A percentile compares a stretch with the other conserved stretches of the same genome.
Evolutionary conservation across 2,113 vertebrate species (phyloP).

Genomic region (Empidonax traillii): DNA sequence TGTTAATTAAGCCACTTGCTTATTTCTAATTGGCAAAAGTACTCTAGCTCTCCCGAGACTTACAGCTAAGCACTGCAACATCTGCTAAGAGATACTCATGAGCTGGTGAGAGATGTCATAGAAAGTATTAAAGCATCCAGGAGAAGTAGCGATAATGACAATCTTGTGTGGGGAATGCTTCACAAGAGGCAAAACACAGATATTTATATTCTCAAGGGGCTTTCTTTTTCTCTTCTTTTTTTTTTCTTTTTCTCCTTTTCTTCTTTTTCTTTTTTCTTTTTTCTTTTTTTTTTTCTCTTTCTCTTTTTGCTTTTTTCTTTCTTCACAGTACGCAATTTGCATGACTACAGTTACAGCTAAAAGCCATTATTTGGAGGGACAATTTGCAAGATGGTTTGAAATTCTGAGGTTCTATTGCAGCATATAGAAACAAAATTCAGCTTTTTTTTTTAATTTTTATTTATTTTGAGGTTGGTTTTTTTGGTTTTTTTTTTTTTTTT

Average conservation of each 20-base stretch:
- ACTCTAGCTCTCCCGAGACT: conserved; percentile 43
- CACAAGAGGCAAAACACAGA: background rate
- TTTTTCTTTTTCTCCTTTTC: background rate
- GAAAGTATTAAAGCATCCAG: conserved; percentile 31
- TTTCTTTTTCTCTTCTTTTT: background rate
- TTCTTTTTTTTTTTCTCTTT: no score
- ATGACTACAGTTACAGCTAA: background rate
- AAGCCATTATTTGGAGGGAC: background rate
- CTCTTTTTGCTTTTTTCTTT: no score
- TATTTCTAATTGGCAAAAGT: conserved; percentile 70
- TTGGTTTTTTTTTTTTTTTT: no score
- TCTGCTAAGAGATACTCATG: conserved; percentile 33
- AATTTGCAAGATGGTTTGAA: background rate
- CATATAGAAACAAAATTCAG: background rate
- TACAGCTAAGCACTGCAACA: conserved; percentile 30
- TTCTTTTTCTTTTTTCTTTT: no score
- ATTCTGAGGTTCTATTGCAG: background rate
- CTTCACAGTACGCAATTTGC: background rate
- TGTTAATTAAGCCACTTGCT: conserved; percentile 65
- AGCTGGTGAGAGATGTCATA: conserved; percentile 54
- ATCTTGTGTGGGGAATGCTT: background rate
- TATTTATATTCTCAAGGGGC: background rate
- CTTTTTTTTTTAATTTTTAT: no score
- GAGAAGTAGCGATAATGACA: background rate
- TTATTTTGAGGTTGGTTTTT: background rate